Evolutionary conservation across 2,113 vertebrate genomes (phyloP).

Genomic region (Arothron firmamentum): DNA sequence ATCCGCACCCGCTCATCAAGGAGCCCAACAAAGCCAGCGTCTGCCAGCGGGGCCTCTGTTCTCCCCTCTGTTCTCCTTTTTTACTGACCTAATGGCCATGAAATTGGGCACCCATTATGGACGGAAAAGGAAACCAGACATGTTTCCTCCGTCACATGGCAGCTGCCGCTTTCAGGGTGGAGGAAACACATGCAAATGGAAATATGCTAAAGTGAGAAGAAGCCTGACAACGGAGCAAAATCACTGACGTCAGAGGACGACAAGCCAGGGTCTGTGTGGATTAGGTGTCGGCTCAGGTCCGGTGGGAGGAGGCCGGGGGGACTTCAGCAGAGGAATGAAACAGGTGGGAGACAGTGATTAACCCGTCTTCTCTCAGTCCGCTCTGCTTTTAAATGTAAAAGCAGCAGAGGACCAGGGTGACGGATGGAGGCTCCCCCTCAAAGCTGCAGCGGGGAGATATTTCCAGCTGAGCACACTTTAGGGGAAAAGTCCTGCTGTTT

Average conservation of each 20-base stretch:
- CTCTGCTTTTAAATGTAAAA: background rate
- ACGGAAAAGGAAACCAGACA: slow-evolving; percentile 42
- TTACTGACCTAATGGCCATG: slow-evolving; percentile 58
- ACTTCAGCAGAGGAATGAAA: slow-evolving; percentile 17
- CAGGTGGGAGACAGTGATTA: slow-evolving; percentile 9
- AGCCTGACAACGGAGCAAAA: background rate
- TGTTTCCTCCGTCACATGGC: slow-evolving; percentile 3
- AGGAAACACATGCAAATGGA: slow-evolving; percentile 25
- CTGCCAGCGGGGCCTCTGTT: background rate
- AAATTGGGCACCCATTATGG: slow-evolving; percentile 55
- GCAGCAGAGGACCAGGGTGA: background rate
- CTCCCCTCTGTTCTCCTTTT: slow-evolving; percentile 46
- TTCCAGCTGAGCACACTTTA: too few relatives aligned
- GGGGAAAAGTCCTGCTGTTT: too few relatives aligned
- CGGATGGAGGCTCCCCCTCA: background rate
- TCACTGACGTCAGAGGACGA: slow-evolving; percentile 7
- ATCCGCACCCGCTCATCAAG: slow-evolving; percentile 47
- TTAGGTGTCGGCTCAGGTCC: slow-evolving; percentile 23
- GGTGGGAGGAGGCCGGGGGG: slow-evolving; percentile 6
- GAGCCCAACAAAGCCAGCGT: slow-evolving; percentile 22
- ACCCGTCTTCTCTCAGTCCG: slow-evolving; percentile 3
- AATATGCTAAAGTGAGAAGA: slow-evolving; percentile 7
- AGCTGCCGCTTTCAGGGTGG: slow-evolving; percentile 9
- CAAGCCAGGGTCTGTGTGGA: slow-evolving; percentile 1
- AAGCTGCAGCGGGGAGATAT: slow-evolving; percentile 2